Conservation (phyloP, 2,888 invertebrate genomes). For the Endotricha flammealis region DNA sequence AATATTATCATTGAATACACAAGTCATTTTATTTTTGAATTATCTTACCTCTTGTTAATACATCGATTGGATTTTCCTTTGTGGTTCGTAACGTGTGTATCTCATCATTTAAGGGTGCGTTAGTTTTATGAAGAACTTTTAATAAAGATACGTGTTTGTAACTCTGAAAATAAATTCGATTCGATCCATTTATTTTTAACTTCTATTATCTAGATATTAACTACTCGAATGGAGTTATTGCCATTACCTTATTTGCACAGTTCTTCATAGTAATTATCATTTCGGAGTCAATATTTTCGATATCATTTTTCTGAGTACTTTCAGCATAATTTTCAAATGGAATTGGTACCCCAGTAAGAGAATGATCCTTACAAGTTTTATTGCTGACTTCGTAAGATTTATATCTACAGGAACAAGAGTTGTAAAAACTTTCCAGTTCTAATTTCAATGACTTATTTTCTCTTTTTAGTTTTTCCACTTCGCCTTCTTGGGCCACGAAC, state of each 20-base stretch:
- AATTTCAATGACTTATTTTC: constrained; percentile 49
- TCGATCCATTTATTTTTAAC: not conserved
- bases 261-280: constrained; percentile 67
- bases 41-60: constrained; percentile 55
- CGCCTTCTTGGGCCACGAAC: constrained; percentile 36
- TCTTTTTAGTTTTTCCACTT: constrained; percentile 41
- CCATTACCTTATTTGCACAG: constrained; percentile 52
- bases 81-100: constrained; percentile 21
- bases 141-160: constrained; percentile 56
- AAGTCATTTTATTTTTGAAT: constrained; percentile 1
- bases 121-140: constrained; percentile 68
- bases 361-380: constrained; percentile 18
- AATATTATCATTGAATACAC: not conserved
- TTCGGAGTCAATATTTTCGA: constrained; percentile 54
- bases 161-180: constrained; percentile 38
- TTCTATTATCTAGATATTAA: no score
- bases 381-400: constrained; percentile 17
- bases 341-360: constrained; percentile 28
- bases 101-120: constrained; percentile 31
- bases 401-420: constrained; percentile 28
- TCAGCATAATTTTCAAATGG: constrained; percentile 39
- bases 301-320: constrained; percentile 18
- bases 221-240: no score
- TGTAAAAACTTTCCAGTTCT: constrained; percentile 43
- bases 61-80: constrained; percentile 51